A percentile compares a stretch with the other conserved stretches of the same genome.
phyloP scores from a whole-genome alignment of 1,140 invertebrate species.

The Paraescarpia echinospica region DNA sequence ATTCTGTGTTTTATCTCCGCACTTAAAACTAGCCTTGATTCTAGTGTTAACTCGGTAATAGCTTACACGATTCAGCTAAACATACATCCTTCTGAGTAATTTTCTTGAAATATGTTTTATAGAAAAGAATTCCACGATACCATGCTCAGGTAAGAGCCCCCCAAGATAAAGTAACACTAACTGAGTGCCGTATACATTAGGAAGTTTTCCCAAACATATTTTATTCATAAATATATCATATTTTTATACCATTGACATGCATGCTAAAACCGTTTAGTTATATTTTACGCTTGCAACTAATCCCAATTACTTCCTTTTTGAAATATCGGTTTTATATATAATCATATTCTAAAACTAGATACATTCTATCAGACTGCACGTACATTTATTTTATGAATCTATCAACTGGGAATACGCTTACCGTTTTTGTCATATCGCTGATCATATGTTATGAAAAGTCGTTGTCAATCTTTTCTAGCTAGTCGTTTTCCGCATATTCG shows the following conservation, averaged over 20 bases:
- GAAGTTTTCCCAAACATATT: background rate
- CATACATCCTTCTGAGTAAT: background rate
- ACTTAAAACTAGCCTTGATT: too few relatives aligned
- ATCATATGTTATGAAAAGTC: background rate
- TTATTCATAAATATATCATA: background rate
- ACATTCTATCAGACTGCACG: too few relatives aligned
- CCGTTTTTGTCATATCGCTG: background rate
- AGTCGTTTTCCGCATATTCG: background rate
- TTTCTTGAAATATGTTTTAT: background rate
- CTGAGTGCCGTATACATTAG: background rate
- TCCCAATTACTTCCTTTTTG: background rate
- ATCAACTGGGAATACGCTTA: background rate
- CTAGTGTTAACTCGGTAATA: too few relatives aligned
- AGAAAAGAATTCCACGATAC: background rate
- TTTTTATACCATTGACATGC: background rate
- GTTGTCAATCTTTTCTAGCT: background rate
- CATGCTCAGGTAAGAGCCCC: background rate
- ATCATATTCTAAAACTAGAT: too few relatives aligned
- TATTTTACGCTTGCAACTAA: background rate
- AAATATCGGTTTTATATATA: too few relatives aligned
- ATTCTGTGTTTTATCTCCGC: too few relatives aligned
- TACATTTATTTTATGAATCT: too few relatives aligned
- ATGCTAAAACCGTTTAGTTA: background rate
- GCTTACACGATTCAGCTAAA: too few relatives aligned
- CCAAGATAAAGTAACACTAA: background rate